Percentiles rank a stretch among this genome's conserved stretches.
phyloP scores from a whole-genome alignment of 1,140 invertebrate species.

The Helicoverpa armigera region DNA sequence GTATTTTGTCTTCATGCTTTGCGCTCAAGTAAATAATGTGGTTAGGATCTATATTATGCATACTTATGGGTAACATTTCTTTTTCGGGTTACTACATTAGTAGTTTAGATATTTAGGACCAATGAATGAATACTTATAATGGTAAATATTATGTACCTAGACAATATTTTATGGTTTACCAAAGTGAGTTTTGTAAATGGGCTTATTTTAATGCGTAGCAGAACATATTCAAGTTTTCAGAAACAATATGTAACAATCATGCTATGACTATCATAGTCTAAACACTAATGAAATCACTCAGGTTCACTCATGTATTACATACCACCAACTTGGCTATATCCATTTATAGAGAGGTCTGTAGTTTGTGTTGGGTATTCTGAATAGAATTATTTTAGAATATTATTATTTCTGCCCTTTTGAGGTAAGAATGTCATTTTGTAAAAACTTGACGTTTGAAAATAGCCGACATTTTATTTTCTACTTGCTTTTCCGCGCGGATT shows the following conservation, averaged over 20 bases:
- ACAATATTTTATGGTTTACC: too few relatives aligned
- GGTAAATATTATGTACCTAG: too few relatives aligned
- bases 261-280: not conserved
- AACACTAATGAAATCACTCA: not conserved
- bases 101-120: too few relatives aligned
- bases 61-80: not conserved
- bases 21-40: too few relatives aligned
- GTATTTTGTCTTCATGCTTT: not conserved
- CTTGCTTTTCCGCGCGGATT: too few relatives aligned
- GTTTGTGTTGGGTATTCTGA: slow-evolving; percentile 4
- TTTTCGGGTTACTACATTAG: not conserved
- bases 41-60: not conserved
- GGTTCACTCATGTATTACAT: slow-evolving; percentile 5
- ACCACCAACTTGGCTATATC: slow-evolving; percentile 32
- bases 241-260: not conserved
- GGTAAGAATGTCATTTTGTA: too few relatives aligned
- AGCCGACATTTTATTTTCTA: too few relatives aligned
- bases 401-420: not conserved
- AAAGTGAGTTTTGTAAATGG: too few relatives aligned
- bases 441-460: too few relatives aligned
- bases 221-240: too few relatives aligned
- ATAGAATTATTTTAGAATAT: not conserved
- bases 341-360: slow-evolving; percentile 6
- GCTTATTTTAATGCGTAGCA: not conserved
- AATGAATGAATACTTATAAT: too few relatives aligned